These are phyloP conservation scores for Rhineura floridana DNA, from an alignment of 2,113 vertebrate genomes.

Conservation along the genomic window DNA sequence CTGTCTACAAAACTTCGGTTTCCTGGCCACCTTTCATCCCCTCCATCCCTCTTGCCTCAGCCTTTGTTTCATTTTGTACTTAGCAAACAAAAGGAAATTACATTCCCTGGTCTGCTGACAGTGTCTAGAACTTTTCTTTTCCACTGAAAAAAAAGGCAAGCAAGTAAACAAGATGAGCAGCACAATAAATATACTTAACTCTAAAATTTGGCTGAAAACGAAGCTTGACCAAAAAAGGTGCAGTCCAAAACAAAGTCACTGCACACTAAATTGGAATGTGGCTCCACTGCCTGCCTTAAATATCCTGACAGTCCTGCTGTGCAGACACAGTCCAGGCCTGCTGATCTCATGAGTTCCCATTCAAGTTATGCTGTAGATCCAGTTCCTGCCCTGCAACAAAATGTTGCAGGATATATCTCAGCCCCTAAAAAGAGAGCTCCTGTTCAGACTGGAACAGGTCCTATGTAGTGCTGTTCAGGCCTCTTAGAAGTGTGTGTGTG, in stretches of 20 bases:
- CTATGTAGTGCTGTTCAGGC: no score
- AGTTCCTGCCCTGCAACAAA: no score
- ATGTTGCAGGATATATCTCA: no score
- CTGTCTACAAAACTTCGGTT: background rate
- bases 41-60: background rate
- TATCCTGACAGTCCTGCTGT: background rate
- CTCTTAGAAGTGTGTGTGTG: no score
- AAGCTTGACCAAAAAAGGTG: background rate
- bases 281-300: background rate
- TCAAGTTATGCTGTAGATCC: background rate
- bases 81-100: slow-evolving; percentile 1
- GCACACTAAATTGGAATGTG: background rate
- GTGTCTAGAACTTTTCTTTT: background rate
- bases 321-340: no score
- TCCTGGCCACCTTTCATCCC: background rate
- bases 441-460: no score
- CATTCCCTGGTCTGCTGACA: background rate
- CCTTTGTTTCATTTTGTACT: background rate
- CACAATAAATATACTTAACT: background rate
- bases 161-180: background rate
- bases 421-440: no score
- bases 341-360: background rate
- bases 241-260: background rate
- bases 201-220: background rate
- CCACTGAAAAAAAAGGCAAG: background rate